Percentiles rank a stretch among this genome's conserved stretches.
phyloP scores from a whole-genome alignment of 2,888 invertebrate genomes.

The Calameuta filiformis region DNA sequence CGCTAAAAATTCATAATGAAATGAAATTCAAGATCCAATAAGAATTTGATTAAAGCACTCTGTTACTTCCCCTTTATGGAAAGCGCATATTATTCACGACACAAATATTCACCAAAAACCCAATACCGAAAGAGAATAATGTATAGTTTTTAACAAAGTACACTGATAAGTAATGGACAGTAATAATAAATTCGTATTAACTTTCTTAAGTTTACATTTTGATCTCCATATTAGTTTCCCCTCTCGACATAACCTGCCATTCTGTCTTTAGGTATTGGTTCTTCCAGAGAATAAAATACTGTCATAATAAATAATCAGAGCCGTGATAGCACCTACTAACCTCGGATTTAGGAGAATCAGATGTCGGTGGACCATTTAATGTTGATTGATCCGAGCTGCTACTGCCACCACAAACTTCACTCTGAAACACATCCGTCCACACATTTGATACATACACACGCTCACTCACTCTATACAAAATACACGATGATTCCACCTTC shows the following conservation, averaged over 20 bases:
- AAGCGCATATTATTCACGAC: background rate
- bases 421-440: constrained; percentile 35
- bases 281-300: background rate
- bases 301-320: background rate
- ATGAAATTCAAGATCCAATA: background rate
- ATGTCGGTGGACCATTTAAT: constrained; percentile 55
- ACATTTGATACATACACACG: background rate
- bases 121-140: background rate
- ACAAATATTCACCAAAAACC: background rate
- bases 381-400: constrained; percentile 54
- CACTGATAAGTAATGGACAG: too few relatives aligned
- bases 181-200: background rate
- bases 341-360: constrained; percentile 59
- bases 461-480: background rate
- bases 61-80: background rate
- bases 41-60: background rate
- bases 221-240: background rate
- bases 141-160: background rate
- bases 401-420: constrained; percentile 46
- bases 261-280: background rate
- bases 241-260: background rate
- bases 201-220: background rate
- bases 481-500: background rate
- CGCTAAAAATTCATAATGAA: background rate
- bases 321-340: constrained; percentile 45